These are phyloP conservation scores for Orthosia incerta DNA, from an alignment of 2,888 invertebrate species.

Conservation along the genomic window DNA sequence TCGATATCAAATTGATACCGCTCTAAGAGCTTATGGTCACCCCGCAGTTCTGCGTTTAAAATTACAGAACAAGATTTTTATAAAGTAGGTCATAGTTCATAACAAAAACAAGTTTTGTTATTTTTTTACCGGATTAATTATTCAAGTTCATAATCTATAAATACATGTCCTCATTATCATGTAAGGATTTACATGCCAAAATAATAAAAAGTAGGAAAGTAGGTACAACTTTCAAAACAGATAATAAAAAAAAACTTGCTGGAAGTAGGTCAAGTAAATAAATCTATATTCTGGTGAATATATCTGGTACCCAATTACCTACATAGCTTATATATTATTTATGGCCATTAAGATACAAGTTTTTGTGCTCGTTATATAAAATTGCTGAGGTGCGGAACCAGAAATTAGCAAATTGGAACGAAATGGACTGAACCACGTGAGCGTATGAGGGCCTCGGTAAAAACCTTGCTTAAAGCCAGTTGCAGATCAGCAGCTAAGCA, in stretches of 20 bases:
- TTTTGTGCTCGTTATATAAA: conserved; percentile 69
- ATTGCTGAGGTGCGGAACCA: conserved; percentile 74
- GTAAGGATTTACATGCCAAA: conserved; percentile 19
- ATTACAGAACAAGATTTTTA: background rate
- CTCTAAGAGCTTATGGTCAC: no score
- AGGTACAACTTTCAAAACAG: conserved; percentile 32
- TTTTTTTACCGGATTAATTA: conserved; percentile 3
- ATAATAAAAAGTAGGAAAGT: conserved; percentile 32
- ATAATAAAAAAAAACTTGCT: conserved; percentile 20
- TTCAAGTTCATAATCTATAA: conserved; percentile 12
- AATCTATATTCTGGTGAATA: conserved; percentile 40
- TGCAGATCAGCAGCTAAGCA: no score
- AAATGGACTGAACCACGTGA: conserved; percentile 71
- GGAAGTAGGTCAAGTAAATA: conserved; percentile 48
- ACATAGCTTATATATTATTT: conserved; percentile 41
- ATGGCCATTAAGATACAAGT: conserved; percentile 50
- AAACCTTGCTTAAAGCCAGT: conserved; percentile 13
- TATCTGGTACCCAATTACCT: conserved; percentile 47
- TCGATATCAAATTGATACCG: no score
- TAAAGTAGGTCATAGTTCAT: conserved; percentile 2
- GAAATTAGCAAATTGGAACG: conserved; percentile 82
- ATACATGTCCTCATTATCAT: conserved; percentile 12
- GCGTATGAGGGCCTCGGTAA: conserved; percentile 45
- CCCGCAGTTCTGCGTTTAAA: background rate
- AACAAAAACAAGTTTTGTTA: background rate